These are phyloP conservation scores for Aeoliscus strigatus DNA, from an alignment of 2,797 vertebrate genomes.

Conservation along the genomic window DNA sequence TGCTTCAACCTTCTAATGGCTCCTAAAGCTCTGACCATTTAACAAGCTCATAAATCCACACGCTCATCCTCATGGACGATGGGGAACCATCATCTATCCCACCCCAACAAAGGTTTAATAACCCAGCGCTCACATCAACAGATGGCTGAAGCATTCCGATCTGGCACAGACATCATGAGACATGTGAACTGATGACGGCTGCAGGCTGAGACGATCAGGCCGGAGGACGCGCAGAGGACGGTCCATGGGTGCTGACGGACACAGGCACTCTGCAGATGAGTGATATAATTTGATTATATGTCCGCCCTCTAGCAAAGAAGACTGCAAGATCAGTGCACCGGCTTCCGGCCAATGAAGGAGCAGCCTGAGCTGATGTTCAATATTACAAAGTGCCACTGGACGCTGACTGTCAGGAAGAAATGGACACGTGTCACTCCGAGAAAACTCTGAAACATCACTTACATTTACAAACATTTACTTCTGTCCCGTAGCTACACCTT, in stretches of 20 bases:
- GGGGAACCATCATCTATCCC: conserved; percentile 1
- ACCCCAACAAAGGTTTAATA: conserved; percentile 10
- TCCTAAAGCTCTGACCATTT: conserved; percentile 49
- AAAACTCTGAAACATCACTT: no score
- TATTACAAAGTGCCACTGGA: no score
- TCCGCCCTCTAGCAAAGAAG: conserved; percentile 21
- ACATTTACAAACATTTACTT: no score
- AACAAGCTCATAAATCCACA: conserved; percentile 49
- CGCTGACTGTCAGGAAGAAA: no score
- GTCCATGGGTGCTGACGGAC: conserved; percentile 39
- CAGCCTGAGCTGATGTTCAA: no score
- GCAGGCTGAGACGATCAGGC: conserved; percentile 20
- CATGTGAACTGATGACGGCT: conserved; percentile 21
- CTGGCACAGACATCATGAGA: conserved; percentile 16
- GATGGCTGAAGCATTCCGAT: no score
- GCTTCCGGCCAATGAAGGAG: conserved; percentile 32
- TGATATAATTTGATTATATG: conserved; percentile 51
- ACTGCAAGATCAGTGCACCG: conserved; percentile 28
- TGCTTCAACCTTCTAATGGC: conserved; percentile 39
- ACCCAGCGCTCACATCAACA: conserved; percentile 21
- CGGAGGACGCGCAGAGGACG: conserved; percentile 23
- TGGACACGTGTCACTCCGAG: no score
- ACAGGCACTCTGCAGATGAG: conserved; percentile 40
- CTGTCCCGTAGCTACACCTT: no score
- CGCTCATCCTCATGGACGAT: background rate